Evolutionary conservation across 2,888 invertebrate genomes (phyloP), one percentile per base, ranked within the genome.

Genomic region (Meiosimyza platycephala): DNA sequence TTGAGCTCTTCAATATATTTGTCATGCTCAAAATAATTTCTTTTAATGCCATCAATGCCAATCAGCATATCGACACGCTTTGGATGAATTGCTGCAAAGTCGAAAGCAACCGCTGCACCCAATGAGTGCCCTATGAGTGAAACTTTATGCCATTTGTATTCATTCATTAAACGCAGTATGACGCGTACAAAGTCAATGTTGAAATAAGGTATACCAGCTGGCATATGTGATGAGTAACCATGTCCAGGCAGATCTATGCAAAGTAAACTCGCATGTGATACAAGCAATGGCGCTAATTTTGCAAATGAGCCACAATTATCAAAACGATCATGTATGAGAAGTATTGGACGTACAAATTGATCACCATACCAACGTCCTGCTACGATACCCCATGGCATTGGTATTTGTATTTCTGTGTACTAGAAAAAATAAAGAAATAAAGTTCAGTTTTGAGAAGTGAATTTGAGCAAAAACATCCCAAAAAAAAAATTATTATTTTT

Each of bases 291-390:
- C 33, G 91, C 89, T 70, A 94, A 81, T 0, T 90, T 89, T 81
- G 94, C 92, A 89, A 93, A 95, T 0, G 92, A 90, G 33, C 92
- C 92, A 54, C 92, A 91, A 83, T 93, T 95, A 86, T 95, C 94
- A 86, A 91, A 92, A 93, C 93, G 93, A 1, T 94, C 94, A 82
- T 94, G 94, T 1, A 94, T 79, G 1, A 92, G 91, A 51, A 94
- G 82, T 66, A 94, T 89, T 7, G 93, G 93, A 73, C 91, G 89
- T 65, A 89, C 88, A 76, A 90, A 87, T 67, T 89, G 89, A 60
- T 88, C 89, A 28, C 93, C 93, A 91, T 93, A 94, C 87, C 92
- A 89, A 80, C 92, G 93, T 3, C 90, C 93, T 7, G 91, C 89
- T 54, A 93, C 81, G 79, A 91, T 89, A 0, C 93, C 93, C 91